phyloP scores from a whole-genome alignment of 2,888 invertebrate species.

The Autographa pulchrina region DNA sequence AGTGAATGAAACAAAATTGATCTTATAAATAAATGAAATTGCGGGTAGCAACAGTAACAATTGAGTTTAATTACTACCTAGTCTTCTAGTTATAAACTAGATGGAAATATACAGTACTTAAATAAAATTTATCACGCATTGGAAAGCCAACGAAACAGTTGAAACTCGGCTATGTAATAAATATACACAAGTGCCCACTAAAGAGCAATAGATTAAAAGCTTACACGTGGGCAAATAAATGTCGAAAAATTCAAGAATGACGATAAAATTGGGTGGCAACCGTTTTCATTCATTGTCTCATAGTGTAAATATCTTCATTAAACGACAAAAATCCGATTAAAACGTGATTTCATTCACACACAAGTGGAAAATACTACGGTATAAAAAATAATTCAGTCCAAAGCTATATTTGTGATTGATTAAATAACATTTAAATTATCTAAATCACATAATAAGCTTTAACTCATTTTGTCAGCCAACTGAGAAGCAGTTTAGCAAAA shows the following conservation, averaged over 20 bases:
- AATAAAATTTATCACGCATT: slow-evolving; percentile 29
- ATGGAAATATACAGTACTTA: slow-evolving; percentile 22
- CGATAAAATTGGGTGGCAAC: slow-evolving; percentile 11
- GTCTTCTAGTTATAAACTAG: background rate
- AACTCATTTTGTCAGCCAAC: too few relatives aligned
- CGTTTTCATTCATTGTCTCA: background rate
- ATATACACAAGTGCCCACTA: slow-evolving; percentile 19
- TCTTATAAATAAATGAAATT: too few relatives aligned
- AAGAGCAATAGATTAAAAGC: slow-evolving; percentile 25
- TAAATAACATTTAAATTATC: too few relatives aligned
- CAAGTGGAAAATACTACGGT: too few relatives aligned
- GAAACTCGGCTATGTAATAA: slow-evolving; percentile 20
- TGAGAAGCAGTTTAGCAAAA: too few relatives aligned
- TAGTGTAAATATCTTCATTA: background rate
- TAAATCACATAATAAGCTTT: too few relatives aligned
- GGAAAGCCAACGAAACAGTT: slow-evolving; percentile 21
- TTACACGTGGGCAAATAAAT: slow-evolving; percentile 29
- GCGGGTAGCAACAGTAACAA: background rate
- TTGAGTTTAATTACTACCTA: background rate
- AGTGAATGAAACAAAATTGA: too few relatives aligned
- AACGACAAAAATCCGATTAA: too few relatives aligned
- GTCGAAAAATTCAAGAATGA: slow-evolving; percentile 13
- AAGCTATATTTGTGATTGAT: too few relatives aligned
- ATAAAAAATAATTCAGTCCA: too few relatives aligned
- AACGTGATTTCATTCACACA: too few relatives aligned